Evolutionary conservation across 2,888 invertebrate genomes (phyloP).

Genomic region (Lasius fuliginosus): DNA sequence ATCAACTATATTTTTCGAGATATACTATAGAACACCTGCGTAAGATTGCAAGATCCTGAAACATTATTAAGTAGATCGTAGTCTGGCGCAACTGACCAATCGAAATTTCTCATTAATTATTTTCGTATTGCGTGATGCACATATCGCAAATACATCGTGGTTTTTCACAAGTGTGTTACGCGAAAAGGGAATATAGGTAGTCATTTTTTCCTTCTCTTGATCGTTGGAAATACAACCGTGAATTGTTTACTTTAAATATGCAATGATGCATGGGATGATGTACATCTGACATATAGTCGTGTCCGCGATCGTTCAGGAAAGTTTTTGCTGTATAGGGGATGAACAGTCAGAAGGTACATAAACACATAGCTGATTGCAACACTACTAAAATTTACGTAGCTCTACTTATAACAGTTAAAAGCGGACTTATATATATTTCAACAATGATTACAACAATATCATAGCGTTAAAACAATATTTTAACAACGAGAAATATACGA

Average conservation of each 20-base stretch:
- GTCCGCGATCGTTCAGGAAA: not conserved
- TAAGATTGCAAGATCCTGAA: not conserved
- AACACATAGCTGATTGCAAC: not conserved
- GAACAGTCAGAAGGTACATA: not conserved
- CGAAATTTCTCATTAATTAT: conserved; percentile 14
- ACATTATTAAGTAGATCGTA: not conserved
- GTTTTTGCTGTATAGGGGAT: not conserved
- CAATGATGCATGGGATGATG: not conserved
- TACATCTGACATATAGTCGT: not conserved
- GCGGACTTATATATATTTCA: not conserved
- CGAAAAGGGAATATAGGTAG: not conserved
- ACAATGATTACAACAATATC: not conserved
- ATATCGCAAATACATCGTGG: not conserved
- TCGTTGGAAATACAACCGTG: not conserved
- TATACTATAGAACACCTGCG: not conserved
- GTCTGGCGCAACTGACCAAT: not conserved
- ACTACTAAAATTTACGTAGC: not conserved
- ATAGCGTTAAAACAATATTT: not conserved
- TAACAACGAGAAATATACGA: not conserved
- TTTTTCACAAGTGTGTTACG: not conserved
- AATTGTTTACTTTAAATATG: conserved; percentile 37
- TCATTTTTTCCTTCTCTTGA: not conserved
- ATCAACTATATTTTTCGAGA: not conserved
- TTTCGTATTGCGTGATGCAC: not conserved
- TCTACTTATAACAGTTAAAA: not conserved